Evolutionary conservation across 1,140 invertebrate species (phyloP).

Genomic region (Ganaspis sp.): DNA sequence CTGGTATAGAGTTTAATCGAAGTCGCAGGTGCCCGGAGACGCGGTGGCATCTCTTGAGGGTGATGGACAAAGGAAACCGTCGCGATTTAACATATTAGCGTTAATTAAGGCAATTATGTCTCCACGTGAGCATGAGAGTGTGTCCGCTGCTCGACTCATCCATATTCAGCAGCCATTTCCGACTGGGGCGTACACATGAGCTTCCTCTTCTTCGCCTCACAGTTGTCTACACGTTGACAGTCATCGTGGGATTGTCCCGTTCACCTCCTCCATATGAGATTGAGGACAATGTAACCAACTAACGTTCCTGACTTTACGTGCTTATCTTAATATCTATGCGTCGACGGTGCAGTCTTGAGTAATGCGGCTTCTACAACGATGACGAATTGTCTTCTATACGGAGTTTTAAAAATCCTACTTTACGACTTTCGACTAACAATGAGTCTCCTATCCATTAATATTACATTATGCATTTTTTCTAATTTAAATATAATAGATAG

Average conservation of each 20-base stretch:
- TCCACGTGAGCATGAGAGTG: constrained; percentile 74
- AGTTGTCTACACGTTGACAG: constrained; percentile 65
- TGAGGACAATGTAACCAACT: constrained; percentile 49
- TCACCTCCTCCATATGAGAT: constrained; percentile 56
- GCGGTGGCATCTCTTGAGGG: constrained; percentile 40
- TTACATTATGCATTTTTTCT: constrained; percentile 10
- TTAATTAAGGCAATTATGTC: constrained; percentile 77
- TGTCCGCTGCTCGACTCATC: constrained; percentile 72
- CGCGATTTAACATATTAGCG: constrained; percentile 76
- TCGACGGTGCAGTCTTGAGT: constrained; percentile 38
- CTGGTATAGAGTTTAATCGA: constrained; percentile 12
- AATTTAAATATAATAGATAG: background rate
- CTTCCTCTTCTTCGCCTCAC: constrained; percentile 41
- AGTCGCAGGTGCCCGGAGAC: constrained; percentile 34
- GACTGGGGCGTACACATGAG: constrained; percentile 57
- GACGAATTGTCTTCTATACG: constrained; percentile 35
- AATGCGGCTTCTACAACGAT: constrained; percentile 37
- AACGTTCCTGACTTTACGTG: constrained; percentile 42
- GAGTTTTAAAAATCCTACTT: background rate
- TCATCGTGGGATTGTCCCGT: constrained; percentile 65
- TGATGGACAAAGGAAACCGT: constrained; percentile 62
- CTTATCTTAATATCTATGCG: constrained; percentile 42
- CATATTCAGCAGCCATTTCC: constrained; percentile 74
- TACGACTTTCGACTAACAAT: constrained; percentile 22
- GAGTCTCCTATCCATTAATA: constrained; percentile 5